Base-by-base conservation (phyloP, 2,797 vertebrate species). In the Catostomus latipinnis region DNA sequence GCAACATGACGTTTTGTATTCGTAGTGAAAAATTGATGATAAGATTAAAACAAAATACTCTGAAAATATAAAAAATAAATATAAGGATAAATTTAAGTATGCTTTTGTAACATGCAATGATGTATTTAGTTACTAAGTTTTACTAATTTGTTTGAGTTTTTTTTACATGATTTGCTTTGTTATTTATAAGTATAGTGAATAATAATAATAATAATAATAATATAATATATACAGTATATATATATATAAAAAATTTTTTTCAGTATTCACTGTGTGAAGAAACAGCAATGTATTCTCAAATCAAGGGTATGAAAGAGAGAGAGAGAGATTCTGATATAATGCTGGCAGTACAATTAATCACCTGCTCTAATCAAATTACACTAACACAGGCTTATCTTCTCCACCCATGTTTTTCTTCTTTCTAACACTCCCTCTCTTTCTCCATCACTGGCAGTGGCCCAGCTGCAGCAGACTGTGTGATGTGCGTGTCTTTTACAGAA, bases 311-410 rank as follows among this genome's bases (percentile, higher is more conserved):
- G 34, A 34, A 4, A 34, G 2, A 34, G 34, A 34, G 34, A 34
- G 34, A 34, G 34, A 34, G 34, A 22, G 22, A 22, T 1, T 22
- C 22, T 22, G 22, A 3, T 22, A 22, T 22, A 52, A 54, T 68
- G 76, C 77, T 57, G 63, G 58, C 70, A 78, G 52, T 70, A 71
- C 78, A 74, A 83, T 78, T 85, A 83, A 83, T 85, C 74, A 78
- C 49, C 70, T 79, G 46, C 66, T 75, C 74, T 82, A 83, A 80
- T 82, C 74, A 81, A 71, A 83, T 81, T 82, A 81, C 74, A 71
- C 72, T 62, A 76, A 72, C 69, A 73, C 68, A 76, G 45, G 18
- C 46, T 56, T 76, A 63, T 72, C 56, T 45, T 62, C 72, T 54
- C 45, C 50, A 68, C 16, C 43, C 11, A 13, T 74, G 50, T 58